Base-by-base conservation (phyloP, 1,140 invertebrate species). In the Ostrea denselamellosa region DNA sequence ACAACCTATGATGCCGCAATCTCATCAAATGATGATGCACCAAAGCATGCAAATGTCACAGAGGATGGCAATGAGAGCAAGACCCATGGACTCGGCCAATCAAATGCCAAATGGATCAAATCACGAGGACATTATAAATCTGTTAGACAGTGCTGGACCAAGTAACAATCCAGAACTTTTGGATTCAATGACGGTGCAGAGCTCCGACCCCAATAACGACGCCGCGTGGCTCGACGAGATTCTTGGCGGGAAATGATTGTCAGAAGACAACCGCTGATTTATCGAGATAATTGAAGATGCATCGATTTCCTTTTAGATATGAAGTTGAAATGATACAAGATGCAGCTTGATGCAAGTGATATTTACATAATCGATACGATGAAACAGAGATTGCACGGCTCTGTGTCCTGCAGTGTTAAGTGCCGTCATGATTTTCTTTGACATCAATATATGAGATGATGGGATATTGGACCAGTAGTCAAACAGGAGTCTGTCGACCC, bases 21-120 rank as follows among this genome's bases (percentile, higher is more conserved):
- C 90, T 58, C 88, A 89, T 44, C 90, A 90, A 54, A 89, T 93
- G 91, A 92, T 93, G 92, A 91, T 92, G 92, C 92, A 91, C 62
- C 93, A 94, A 84, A 90, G 89, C 68, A 91, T 93, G 87, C 92
- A 93, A 87, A 92, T 93, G 90, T 88, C 92, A 12, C 92, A 93
- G 83, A 89, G 90, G 88, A 90, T 90, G 87, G 86, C 62, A 56
- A 22, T 90, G 89, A 58, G 87, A 86, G 58, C 71, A 82, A 51
- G 58, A 90, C 52, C n/a, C 71, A 65, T 28, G 56, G n/a, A 58
- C 22, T 62, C 83, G 19, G 25, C 53, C 17, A 54, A 52, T 85
- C 84, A 85, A 77, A 88, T 84, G 68, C 86, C 85, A 19, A n/a
- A 85, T 14, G 53, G 86, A 19, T 68, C 86, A n/a, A 84, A 90